Conservation (phyloP, 2,888 invertebrate genomes). For the Tholera decimalis region DNA sequence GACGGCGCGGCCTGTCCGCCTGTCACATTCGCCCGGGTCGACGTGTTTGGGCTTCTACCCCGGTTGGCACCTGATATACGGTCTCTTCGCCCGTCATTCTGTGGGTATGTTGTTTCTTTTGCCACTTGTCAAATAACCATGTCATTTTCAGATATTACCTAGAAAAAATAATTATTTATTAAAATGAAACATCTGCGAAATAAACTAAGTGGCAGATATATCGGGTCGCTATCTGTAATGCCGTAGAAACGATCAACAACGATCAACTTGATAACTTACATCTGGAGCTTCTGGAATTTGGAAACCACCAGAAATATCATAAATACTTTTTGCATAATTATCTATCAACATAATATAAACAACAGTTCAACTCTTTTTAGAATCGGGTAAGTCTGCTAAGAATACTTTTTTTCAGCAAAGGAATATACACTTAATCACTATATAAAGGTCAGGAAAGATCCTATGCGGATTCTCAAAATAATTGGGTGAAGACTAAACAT, state of each 20-base stretch:
- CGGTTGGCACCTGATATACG: too few species aligned
- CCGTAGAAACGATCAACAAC: neutral
- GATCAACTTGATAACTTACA: neutral
- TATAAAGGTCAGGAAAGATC: neutral
- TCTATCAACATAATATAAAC: neutral
- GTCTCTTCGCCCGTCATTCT: too few species aligned
- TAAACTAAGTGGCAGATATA: neutral
- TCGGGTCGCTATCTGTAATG: neutral
- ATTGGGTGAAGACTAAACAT: neutral
- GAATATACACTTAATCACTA: neutral
- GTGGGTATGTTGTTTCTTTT: constrained; percentile 16
- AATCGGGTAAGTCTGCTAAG: constrained; percentile 35
- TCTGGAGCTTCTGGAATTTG: neutral
- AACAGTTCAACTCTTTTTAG: neutral
- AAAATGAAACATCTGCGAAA: neutral
- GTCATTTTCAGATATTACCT: constrained; percentile 25
- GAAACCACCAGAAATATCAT: neutral
- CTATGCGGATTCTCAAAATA: neutral
- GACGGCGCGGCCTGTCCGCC: neutral
- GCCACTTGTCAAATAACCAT: constrained; percentile 27
- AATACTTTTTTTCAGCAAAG: constrained; percentile 38
- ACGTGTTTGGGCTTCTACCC: too few species aligned
- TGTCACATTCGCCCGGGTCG: neutral
- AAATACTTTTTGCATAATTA: neutral
- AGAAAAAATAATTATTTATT: neutral